Conservation (phyloP, 1,140 invertebrate genomes). For the Calephelis virginiensis region DNA sequence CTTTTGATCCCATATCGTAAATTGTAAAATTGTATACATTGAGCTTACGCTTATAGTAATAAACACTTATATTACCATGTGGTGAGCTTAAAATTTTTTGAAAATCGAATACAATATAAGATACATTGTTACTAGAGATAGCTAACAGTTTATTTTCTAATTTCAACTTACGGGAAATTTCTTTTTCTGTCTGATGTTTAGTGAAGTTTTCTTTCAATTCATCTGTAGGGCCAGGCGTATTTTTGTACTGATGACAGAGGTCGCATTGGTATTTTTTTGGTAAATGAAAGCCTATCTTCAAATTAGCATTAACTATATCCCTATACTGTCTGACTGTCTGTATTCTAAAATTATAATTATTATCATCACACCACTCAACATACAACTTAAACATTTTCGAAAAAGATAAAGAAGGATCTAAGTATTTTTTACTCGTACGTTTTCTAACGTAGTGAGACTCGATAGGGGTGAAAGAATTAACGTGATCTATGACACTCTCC, state of each 20-base stretch:
- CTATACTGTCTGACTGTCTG: not conserved
- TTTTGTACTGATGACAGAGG: conserved; percentile 1
- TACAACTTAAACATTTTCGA: conserved; percentile 4
- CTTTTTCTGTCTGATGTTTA: conserved; percentile 17
- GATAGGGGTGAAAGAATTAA: not conserved
- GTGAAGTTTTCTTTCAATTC: not conserved
- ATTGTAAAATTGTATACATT: conserved; percentile 41
- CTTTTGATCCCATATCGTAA: conserved; percentile 35
- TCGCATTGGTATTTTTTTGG: conserved; percentile 1
- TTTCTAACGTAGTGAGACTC: conserved; percentile 4
- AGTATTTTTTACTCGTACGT: not conserved
- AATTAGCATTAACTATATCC: not conserved
- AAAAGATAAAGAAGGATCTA: conserved; percentile 1
- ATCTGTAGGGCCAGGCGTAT: not conserved
- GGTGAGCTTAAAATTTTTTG: conserved; percentile 28
- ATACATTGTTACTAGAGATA: conserved; percentile 5
- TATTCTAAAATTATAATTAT: conserved; percentile 1
- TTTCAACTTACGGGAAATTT: conserved; percentile 16
- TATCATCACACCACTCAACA: conserved; percentile 2
- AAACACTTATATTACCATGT: conserved; percentile 25
- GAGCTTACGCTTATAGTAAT: conserved; percentile 35
- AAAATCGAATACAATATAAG: conserved; percentile 27
- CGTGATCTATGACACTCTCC: not conserved
- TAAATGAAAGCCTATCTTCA: conserved; percentile 1
- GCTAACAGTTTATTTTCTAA: conserved; percentile 8